Conservation (phyloP, 2,113 vertebrate species). For the cat (Felis catus) region DNA sequence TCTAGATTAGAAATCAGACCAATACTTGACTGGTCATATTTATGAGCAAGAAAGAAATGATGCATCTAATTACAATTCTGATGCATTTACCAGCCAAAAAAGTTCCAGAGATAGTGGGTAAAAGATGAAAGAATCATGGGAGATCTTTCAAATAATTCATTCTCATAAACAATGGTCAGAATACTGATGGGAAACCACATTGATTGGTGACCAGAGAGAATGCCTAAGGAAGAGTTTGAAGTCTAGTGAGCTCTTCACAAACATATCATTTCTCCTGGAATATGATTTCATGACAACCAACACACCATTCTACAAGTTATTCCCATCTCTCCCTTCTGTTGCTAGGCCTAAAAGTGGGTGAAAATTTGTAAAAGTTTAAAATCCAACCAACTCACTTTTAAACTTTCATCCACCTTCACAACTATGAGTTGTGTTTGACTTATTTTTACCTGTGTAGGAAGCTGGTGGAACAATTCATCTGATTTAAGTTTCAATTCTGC, state of each 20-base stretch:
- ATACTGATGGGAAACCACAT: background rate
- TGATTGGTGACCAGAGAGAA: background rate
- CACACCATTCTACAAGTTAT: background rate
- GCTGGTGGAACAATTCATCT: background rate
- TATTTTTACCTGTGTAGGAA: background rate
- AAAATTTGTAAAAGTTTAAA: background rate
- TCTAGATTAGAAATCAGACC: background rate
- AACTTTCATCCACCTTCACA: background rate
- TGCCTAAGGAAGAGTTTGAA: background rate
- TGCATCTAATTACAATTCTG: background rate
- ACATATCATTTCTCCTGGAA: background rate
- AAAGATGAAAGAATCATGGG: background rate
- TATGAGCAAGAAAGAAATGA: background rate
- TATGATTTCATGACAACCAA: background rate
- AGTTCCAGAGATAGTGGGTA: background rate
- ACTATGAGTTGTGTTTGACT: background rate
- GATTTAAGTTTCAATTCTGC: background rate
- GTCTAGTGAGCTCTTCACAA: background rate
- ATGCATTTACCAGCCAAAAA: background rate
- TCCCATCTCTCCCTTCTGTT: background rate
- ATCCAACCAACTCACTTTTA: background rate
- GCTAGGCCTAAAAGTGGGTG: background rate
- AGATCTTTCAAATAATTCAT: background rate
- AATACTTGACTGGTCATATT: background rate
- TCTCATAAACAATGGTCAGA: background rate